Percentiles rank a stretch among this genome's conserved stretches.
Conservation (phyloP, 2,888 invertebrate genomes). For the Eurytoma adleriae region DNA sequence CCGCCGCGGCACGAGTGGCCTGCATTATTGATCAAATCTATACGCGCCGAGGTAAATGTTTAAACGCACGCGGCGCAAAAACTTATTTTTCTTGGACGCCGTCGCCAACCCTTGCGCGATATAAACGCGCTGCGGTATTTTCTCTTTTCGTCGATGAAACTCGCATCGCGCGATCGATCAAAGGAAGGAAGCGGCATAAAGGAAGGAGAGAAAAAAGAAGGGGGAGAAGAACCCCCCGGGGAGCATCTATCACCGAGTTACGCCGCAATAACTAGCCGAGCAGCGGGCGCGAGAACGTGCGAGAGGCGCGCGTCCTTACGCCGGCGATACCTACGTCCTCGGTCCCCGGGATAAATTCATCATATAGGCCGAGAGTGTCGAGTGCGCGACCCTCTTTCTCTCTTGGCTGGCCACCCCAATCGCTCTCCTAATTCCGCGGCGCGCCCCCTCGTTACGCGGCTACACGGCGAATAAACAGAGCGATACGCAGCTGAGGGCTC, state of each 20-base stretch:
- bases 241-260: slow-evolving; percentile 38
- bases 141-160: slow-evolving; percentile 23
- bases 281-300: background rate
- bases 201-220: too few species aligned
- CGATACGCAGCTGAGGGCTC: slow-evolving; percentile 14
- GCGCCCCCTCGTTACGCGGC: slow-evolving; percentile 35
- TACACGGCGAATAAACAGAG: slow-evolving; percentile 46
- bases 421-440: slow-evolving; percentile 7
- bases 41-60: too few species aligned
- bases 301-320: too few species aligned
- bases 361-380: slow-evolving; percentile 25
- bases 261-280: slow-evolving; percentile 13
- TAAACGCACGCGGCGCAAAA: background rate
- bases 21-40: too few species aligned
- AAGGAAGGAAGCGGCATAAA: slow-evolving; percentile 17
- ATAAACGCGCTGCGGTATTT: background rate
- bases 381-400: slow-evolving; percentile 36
- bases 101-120: too few species aligned
- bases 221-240: too few species aligned
- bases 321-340: background rate
- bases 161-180: slow-evolving; percentile 43
- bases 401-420: slow-evolving; percentile 39
- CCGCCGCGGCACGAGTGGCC: background rate
- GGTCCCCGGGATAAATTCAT: slow-evolving; percentile 45
- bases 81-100: background rate